These are phyloP conservation scores for Pedionomus torquatus DNA, from an alignment of 2,113 vertebrate genomes.

Conservation along the genomic window DNA sequence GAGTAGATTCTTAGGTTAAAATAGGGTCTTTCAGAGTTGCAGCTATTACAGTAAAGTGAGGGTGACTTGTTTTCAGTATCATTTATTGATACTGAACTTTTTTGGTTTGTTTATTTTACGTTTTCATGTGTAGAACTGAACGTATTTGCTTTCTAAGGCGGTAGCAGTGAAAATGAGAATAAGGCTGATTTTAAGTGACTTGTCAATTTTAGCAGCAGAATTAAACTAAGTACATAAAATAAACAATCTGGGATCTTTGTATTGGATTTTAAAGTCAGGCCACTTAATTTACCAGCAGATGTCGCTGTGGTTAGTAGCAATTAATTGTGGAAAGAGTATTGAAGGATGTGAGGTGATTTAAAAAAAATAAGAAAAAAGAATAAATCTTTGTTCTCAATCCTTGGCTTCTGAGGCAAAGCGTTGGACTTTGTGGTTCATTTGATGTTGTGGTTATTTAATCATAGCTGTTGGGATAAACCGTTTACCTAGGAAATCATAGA, in stretches of 20 bases:
- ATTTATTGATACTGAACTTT: background rate
- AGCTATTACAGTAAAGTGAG: background rate
- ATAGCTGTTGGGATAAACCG: background rate
- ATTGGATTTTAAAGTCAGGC: background rate
- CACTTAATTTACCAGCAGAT: slow-evolving; percentile 10
- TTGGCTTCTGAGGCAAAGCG: background rate
- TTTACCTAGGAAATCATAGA: background rate
- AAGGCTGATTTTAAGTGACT: background rate
- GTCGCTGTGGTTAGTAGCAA: background rate
- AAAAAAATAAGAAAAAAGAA: background rate
- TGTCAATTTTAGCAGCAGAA: background rate
- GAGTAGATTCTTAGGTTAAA: background rate
- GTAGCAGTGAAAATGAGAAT: background rate
- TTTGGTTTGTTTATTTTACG: background rate
- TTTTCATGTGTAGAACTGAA: background rate
- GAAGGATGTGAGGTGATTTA: background rate
- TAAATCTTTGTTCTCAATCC: background rate
- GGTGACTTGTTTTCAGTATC: background rate
- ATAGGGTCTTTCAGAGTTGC: background rate
- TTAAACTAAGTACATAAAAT: background rate
- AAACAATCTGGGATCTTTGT: background rate
- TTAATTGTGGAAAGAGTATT: background rate
- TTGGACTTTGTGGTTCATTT: background rate
- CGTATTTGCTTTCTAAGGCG: background rate
- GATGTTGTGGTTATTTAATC: background rate